phyloP scores from a whole-genome alignment of 2,113 vertebrate species.

The Anhinga rufa region DNA sequence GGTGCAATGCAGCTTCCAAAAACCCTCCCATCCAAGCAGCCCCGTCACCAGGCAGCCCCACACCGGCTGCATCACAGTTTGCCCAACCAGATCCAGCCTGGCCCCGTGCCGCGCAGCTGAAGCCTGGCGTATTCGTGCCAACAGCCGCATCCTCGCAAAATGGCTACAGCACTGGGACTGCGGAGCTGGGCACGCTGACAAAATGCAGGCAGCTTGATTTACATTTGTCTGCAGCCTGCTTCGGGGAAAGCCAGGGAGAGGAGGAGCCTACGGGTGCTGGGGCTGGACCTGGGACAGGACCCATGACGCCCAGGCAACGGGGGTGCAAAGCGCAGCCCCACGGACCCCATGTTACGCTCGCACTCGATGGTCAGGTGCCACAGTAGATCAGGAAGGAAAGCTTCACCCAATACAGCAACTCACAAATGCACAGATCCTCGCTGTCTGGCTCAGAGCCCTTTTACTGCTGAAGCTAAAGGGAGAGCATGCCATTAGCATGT shows the following conservation, averaged over 20 bases:
- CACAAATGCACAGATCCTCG: neutral
- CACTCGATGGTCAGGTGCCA: neutral
- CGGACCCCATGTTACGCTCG: accelerated
- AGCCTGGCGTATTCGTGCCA: accelerated
- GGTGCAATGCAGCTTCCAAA: neutral
- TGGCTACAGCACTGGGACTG: accelerated
- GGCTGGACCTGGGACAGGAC: too few species aligned
- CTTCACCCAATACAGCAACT: accelerated
- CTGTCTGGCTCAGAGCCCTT: neutral
- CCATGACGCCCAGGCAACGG: accelerated
- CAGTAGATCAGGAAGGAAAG: neutral
- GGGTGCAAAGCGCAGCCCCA: neutral
- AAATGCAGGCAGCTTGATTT: neutral
- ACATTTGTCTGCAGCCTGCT: neutral
- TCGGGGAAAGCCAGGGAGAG: neutral
- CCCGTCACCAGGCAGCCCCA: neutral
- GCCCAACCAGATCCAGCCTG: neutral
- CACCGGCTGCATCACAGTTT: accelerated
- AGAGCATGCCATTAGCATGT: accelerated
- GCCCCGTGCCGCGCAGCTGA: neutral
- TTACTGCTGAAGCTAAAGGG: neutral
- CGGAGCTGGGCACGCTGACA: neutral
- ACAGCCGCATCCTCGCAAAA: neutral
- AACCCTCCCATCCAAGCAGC: neutral
- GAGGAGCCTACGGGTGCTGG: neutral